Evolutionary conservation across 2,888 invertebrate species (phyloP), one percentile per base, ranked within the genome.

Genomic region (Halocaridina rubra): DNA sequence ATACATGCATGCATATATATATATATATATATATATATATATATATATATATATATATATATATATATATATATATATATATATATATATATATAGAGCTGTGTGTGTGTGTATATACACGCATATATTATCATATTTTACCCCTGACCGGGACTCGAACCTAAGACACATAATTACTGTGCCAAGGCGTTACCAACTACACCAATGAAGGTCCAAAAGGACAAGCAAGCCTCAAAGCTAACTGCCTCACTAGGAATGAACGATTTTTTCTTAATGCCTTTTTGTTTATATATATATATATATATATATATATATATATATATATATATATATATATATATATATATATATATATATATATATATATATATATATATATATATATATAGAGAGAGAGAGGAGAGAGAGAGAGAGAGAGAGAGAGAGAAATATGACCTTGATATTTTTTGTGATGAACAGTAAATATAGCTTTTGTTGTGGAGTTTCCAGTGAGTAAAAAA

Each of bases 41-140:
- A 64, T 2, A 16, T 10, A 30, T 27, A 30, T 30, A 67, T 53
- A 13, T 53, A 5, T 53, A 13, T 53, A 13, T 53, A 13, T 10
- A 53, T 53, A 53, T 53, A 53, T 53, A 53, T 53, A 29, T 77
- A 59, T 77, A 59, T 77, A 59, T 77, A 57, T 77, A 61, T 77
- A 59, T 76, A 53, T 76, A 22, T 22, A 22, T 76, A 5, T 76
- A 57, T 76, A 22, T 75, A 27, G 39, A 27, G 39, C 53, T 80
- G 71, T 80, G n/a, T 59, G 30, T 64, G 32, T 77, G 27, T 67
- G 46, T 64, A 46, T 67, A 29, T 78, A 8, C n/a, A n/a, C n/a
- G n/a, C n/a, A n/a, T n/a, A n/a, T n/a, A n/a, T n/a, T n/a, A n/a
- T n/a, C n/a, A n/a, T n/a, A n/a, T n/a, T n/a, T n/a, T n/a, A n/a